These are phyloP conservation scores for Drosophila kanekoi DNA, from an alignment of 2,888 invertebrate species.

Conservation along the genomic window DNA sequence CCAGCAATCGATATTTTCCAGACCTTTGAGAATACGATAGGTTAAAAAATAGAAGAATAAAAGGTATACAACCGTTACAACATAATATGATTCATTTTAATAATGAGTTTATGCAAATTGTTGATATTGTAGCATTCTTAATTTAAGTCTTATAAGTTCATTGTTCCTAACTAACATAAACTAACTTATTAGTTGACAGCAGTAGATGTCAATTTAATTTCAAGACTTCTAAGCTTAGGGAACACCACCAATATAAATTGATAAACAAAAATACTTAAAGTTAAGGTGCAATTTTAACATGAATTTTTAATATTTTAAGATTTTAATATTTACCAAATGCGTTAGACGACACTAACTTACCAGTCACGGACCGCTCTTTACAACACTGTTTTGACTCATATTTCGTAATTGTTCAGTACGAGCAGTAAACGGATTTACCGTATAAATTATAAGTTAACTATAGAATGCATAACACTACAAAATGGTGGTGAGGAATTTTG, in stretches of 20 bases:
- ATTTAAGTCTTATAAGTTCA: too few relatives aligned
- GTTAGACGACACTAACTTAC: conserved; percentile 9
- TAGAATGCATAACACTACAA: conserved; percentile 51
- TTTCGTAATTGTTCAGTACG: conserved; percentile 57
- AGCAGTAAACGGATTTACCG: conserved; percentile 7
- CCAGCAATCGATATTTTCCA: conserved; percentile 15
- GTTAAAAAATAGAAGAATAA: too few relatives aligned
- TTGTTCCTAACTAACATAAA: background rate
- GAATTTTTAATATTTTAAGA: background rate
- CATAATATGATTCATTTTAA: background rate
- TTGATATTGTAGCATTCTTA: too few relatives aligned
- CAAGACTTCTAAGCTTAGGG: background rate
- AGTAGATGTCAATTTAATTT: too few relatives aligned
- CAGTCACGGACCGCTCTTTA: conserved; percentile 6
- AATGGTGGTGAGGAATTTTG: conserved; percentile 63
- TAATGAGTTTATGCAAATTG: background rate
- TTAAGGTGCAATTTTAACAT: background rate
- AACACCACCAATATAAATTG: background rate
- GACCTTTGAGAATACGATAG: background rate
- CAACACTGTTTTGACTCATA: conserved; percentile 48
- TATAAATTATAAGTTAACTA: conserved; percentile 23
- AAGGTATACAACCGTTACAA: background rate
- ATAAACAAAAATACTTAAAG: too few relatives aligned
- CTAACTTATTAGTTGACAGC: background rate
- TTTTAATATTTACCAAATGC: background rate